phyloP scores from a whole-genome alignment of 2,113 vertebrate species.

The Silurus meridionalis region DNA sequence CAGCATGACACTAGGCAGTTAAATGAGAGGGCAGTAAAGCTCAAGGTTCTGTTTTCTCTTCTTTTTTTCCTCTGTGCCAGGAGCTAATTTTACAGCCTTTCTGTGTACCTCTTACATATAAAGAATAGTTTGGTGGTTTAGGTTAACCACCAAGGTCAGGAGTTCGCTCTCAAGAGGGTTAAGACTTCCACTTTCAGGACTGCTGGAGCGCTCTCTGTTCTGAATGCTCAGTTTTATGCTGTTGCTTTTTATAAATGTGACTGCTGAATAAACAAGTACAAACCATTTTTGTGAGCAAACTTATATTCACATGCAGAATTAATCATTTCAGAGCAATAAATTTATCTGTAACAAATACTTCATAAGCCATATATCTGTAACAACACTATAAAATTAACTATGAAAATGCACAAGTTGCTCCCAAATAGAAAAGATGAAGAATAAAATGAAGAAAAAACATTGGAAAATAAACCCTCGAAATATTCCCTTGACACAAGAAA shows the following conservation, averaged over 20 bases:
- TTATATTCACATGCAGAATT: not conserved
- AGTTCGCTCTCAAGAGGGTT: not conserved
- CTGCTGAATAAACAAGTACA: not conserved
- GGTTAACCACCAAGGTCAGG: not conserved
- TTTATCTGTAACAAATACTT: too few relatives aligned
- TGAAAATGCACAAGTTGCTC: slow-evolving; percentile 3
- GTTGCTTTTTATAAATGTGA: not conserved
- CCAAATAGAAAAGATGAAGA: not conserved
- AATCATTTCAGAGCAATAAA: not conserved
- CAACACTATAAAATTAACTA: not conserved
- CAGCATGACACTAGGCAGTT: not conserved
- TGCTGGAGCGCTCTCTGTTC: not conserved
- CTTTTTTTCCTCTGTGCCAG: not conserved
- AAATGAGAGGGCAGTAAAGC: not conserved
- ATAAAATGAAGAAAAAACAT: too few relatives aligned
- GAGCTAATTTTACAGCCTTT: not conserved
- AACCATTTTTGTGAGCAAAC: not conserved
- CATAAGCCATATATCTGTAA: not conserved
- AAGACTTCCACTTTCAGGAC: not conserved
- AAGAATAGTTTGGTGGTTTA: not conserved
- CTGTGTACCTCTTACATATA: not conserved
- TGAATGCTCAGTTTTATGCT: not conserved
- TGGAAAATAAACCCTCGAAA: not conserved
- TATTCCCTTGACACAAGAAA: slow-evolving; percentile 58
- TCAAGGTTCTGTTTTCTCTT: not conserved